phyloP scores from a whole-genome alignment of 2,797 vertebrate species.

The Alauda arvensis region DNA sequence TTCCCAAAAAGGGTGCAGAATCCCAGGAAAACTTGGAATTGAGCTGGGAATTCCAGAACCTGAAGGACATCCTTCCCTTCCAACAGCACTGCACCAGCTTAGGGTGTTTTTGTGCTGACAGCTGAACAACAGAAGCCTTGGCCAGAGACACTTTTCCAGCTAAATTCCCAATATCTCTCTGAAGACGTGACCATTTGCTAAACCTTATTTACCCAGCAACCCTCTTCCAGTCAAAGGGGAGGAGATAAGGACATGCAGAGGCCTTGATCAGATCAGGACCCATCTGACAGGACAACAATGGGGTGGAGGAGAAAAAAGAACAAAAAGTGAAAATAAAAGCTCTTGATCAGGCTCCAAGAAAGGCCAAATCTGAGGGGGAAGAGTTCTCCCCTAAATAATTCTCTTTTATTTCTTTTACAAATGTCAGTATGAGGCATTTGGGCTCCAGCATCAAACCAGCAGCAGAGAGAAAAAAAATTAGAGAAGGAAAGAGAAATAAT shows the following conservation, averaged over 20 bases:
- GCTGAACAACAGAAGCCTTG: not conserved
- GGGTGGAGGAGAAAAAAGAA: not conserved
- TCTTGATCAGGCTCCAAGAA: not conserved
- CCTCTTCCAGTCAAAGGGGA: not conserved
- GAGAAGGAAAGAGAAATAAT: accelerated
- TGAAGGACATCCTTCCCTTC: not conserved
- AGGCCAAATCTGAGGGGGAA: not conserved
- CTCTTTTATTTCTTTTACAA: not conserved
- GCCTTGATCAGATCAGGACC: constrained; percentile 14
- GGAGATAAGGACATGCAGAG: not conserved
- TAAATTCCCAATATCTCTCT: not conserved
- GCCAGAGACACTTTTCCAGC: not conserved
- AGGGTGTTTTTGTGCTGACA: not conserved
- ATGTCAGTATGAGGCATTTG: not conserved
- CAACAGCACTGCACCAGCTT: accelerated
- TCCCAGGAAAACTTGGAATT: not conserved
- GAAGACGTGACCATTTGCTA: constrained; percentile 22
- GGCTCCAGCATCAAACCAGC: not conserved
- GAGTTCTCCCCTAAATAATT: not conserved
- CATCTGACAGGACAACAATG: not conserved
- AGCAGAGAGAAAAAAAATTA: not conserved
- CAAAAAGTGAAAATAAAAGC: constrained; percentile 1
- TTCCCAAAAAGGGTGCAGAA: not conserved
- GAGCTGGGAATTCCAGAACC: not conserved
- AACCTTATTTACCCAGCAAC: not conserved